Percentiles rank a stretch among this genome's conserved stretches.
These are phyloP conservation scores for Diphyllodes magnificus DNA, from an alignment of 2,113 vertebrate genomes.

Conservation along the genomic window DNA sequence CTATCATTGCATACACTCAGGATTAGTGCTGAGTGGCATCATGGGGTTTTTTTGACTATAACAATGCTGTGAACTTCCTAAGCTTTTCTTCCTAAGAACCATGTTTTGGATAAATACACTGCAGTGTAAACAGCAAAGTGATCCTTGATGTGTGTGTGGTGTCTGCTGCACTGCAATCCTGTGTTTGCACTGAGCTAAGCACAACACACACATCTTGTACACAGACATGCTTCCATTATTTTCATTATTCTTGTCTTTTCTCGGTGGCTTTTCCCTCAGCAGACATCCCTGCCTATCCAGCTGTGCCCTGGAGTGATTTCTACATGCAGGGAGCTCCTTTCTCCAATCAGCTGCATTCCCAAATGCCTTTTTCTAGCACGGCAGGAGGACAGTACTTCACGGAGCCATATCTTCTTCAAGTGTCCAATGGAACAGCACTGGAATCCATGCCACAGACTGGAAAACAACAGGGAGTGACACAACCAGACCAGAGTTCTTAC, in stretches of 20 bases:
- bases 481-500: not conserved
- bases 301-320: slow-evolving; percentile 50
- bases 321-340: not conserved
- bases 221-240: not conserved
- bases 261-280: not conserved
- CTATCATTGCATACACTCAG: not conserved
- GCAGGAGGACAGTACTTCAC: not conserved
- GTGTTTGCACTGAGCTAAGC: not conserved
- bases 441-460: not conserved
- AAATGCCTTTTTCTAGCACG: not conserved
- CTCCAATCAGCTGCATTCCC: not conserved
- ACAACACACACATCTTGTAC: not conserved
- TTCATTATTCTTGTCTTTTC: not conserved
- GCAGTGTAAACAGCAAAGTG: not conserved
- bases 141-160: not conserved
- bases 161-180: not conserved
- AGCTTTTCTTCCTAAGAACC: not conserved
- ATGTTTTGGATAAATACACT: not conserved
- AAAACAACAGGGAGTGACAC: not conserved
- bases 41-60: not conserved
- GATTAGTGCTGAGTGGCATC: not conserved
- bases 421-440: not conserved
- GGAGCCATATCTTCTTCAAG: not conserved
- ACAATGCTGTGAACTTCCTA: not conserved
- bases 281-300: not conserved